Evolutionary conservation across 2,113 vertebrate genomes (phyloP).

Genomic region (human (Homo sapiens)): DNA sequence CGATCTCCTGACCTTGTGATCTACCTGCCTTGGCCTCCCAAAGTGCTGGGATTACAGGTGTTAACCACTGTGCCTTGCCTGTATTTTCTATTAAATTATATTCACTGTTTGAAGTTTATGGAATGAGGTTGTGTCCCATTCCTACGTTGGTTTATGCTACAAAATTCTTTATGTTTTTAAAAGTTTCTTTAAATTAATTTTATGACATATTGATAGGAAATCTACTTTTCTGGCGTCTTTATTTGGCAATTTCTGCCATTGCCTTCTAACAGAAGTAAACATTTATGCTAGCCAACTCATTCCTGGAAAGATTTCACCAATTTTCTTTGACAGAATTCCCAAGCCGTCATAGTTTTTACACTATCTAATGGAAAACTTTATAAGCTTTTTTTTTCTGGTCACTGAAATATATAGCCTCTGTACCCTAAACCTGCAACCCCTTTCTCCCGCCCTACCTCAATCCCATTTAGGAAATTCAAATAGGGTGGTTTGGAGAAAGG

Average conservation of each 20-base stretch:
- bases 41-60: no score
- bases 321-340: neutral
- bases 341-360: neutral
- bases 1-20: no score
- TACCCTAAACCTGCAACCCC: neutral
- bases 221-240: neutral
- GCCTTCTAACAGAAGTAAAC: neutral
- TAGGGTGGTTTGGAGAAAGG: neutral
- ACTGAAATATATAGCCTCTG: neutral
- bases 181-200: neutral
- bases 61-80: no score
- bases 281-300: neutral
- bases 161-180: neutral
- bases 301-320: neutral
- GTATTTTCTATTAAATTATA: neutral
- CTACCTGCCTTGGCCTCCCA: no score
- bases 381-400: neutral
- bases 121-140: neutral
- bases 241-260: neutral
- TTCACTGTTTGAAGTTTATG: neutral
- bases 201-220: neutral
- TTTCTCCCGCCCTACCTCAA: neutral
- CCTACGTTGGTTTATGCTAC: neutral
- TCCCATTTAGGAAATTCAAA: neutral
- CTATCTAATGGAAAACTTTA: neutral